Base-by-base conservation (phyloP, 2,888 invertebrate genomes). In the Melipona bicolor region DNA sequence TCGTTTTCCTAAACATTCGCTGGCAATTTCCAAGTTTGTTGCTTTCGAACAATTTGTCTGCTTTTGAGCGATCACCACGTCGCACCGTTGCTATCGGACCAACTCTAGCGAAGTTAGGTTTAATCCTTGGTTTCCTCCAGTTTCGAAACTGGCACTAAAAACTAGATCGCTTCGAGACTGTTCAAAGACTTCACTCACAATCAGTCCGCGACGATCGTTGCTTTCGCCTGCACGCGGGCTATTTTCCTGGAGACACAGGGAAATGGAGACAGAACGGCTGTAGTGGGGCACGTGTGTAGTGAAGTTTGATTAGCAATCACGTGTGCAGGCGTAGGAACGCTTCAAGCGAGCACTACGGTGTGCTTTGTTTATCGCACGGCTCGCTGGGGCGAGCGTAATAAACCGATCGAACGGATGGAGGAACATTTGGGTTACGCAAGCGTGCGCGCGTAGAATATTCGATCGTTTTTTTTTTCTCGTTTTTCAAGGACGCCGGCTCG, bases 341-440 rank as follows among this genome's bases (percentile, higher is more conserved):
- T 73, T 52, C 67, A 59, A 65, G 81, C 77, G 62, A 43, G 27
- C 74, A 49, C 59, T 73, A 50, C 71, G 43, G 65, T 78, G 79
- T 43, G 81, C 88, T 86, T 84, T 89, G 89, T 89, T 89, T 89
- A 89, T 88, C 88, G 83, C 79, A 83, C 65, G 77, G 83, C 62
- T 80, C 81, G 81, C 36, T 77, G 80, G 68, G 78, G 82, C 86
- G 87, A 74, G 70, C 61, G 76, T 90, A 88, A 86, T 89, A 77
- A 80, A 84, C 83, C 79, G 80, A 88, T 87, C 85, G 83, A 88
- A 88, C 85, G 88, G 85, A 83, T 85, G 73, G 77, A 72, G 73
- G 79, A 56, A 77, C 77, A 88, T 89, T 86, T 88, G 73, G 85
- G 86, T 89, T 89, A 87, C 85, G 88, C 81, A 83, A 83, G 83